phyloP scores from a whole-genome alignment of 1,140 invertebrate species.

The Trichomalopsis sarcophagae region DNA sequence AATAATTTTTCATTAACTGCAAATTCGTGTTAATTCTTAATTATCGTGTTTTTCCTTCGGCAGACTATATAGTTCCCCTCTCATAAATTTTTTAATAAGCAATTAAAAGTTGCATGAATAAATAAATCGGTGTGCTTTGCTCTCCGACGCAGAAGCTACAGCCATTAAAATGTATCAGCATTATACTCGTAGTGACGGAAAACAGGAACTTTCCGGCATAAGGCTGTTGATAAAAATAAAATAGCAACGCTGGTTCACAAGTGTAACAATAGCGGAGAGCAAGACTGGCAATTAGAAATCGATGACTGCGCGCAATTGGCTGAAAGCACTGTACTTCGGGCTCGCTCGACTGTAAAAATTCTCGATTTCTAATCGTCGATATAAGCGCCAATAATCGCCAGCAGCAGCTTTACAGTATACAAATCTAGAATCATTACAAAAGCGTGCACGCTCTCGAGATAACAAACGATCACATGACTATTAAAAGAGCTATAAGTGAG shows the following conservation, averaged over 20 bases:
- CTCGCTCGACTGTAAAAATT: constrained; percentile 8
- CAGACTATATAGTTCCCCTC: background rate
- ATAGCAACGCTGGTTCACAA: background rate
- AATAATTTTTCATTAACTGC: constrained; percentile 1
- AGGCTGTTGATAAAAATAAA: background rate
- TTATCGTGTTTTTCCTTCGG: constrained; percentile 18
- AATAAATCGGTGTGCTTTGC: constrained; percentile 17
- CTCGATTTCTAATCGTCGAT: constrained; percentile 29
- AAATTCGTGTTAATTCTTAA: constrained; percentile 17
- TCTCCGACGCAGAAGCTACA: background rate
- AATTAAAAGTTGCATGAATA: constrained; percentile 46
- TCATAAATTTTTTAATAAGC: constrained; percentile 40
- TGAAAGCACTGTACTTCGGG: background rate
- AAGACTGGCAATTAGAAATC: constrained; percentile 42
- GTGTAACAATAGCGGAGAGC: background rate
- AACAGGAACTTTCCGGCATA: background rate
- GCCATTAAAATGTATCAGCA: constrained; percentile 21
- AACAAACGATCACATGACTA: background rate
- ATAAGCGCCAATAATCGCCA: background rate
- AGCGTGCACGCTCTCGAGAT: background rate
- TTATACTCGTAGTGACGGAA: background rate
- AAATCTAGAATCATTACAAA: constrained; percentile 5
- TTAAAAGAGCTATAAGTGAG: background rate
- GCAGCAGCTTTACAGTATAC: background rate
- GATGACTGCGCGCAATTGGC: constrained; percentile 30